A percentile compares a stretch with the other conserved stretches of the same genome.
Evolutionary conservation across 1,140 invertebrate species (phyloP).

Genomic region (Littorina saxatilis): DNA sequence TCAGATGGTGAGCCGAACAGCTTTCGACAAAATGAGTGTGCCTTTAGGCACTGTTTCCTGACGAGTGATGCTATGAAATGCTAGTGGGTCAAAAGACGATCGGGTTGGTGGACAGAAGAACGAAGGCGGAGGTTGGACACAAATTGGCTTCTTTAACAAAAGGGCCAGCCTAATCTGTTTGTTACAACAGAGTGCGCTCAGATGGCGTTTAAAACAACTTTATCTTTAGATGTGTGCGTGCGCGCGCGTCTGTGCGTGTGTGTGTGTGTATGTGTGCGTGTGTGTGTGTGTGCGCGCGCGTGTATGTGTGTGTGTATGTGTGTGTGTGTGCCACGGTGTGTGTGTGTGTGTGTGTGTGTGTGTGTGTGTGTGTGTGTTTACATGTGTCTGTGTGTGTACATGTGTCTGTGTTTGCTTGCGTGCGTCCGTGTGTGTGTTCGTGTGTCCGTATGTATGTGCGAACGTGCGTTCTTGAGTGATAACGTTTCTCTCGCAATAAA

Average conservation of each 20-base stretch:
- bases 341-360: background rate
- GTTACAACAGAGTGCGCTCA: too few species aligned
- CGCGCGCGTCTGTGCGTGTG: background rate
- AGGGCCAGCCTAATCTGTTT: too few species aligned
- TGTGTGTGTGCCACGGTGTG: background rate
- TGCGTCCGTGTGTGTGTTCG: background rate
- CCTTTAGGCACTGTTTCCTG: too few species aligned
- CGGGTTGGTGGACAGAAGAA: too few species aligned
- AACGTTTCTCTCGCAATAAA: too few species aligned
- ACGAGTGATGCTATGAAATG: too few species aligned
- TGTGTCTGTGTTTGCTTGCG: background rate
- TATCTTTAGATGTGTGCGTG: background rate
- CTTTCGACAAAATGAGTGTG: too few species aligned
- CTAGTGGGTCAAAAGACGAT: too few species aligned
- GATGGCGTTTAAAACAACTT: too few species aligned
- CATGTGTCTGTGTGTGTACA: slow-evolving; percentile 4
- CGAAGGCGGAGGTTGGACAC: too few species aligned
- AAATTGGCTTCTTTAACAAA: too few species aligned
- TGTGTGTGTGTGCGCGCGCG: slow-evolving; percentile 1
- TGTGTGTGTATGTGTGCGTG: slow-evolving; percentile 1
- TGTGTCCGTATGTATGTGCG: background rate
- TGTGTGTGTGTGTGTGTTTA: background rate
- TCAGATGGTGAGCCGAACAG: too few species aligned
- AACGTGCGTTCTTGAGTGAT: background rate
- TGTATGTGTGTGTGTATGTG: background rate